A percentile compares a stretch with the other conserved stretches of the same genome.
Conservation (phyloP, 2,797 vertebrate species). For the Alauda arvensis region DNA sequence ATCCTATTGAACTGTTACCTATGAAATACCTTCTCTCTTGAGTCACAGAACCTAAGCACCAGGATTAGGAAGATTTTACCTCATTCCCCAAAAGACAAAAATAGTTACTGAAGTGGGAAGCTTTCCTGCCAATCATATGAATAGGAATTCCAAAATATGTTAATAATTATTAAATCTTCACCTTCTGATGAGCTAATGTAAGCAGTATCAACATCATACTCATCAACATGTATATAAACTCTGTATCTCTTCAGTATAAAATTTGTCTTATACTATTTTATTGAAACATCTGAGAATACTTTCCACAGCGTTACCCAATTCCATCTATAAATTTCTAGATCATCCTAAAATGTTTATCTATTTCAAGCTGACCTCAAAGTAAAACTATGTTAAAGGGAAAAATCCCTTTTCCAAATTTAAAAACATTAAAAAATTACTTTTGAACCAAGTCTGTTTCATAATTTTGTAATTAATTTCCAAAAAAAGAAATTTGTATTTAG, state of each 20-base stretch:
- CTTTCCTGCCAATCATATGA: background rate
- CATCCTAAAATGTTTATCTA: background rate
- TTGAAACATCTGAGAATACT: background rate
- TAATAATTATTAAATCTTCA: constrained; percentile 13
- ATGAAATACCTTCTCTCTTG: background rate
- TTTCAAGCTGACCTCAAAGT: background rate
- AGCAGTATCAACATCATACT: background rate
- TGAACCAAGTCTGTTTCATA: background rate
- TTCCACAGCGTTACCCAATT: background rate
- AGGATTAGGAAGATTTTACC: constrained; percentile 38
- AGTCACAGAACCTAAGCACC: background rate
- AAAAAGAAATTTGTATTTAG: background rate
- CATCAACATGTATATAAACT: background rate
- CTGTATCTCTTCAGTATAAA: background rate
- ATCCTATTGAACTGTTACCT: background rate
- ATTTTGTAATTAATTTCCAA: background rate
- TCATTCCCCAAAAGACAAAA: constrained; percentile 23
- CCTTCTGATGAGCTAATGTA: background rate
- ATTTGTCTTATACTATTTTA: background rate
- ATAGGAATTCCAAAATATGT: background rate
- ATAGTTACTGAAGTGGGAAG: background rate
- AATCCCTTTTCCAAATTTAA: background rate
- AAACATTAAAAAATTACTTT: background rate
- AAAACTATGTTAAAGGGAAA: background rate
- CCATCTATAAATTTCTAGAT: background rate